Percentiles rank a stretch among this genome's conserved stretches.
phyloP scores from a whole-genome alignment of 2,797 vertebrate genomes.

The Hemibagrus guttatus region DNA sequence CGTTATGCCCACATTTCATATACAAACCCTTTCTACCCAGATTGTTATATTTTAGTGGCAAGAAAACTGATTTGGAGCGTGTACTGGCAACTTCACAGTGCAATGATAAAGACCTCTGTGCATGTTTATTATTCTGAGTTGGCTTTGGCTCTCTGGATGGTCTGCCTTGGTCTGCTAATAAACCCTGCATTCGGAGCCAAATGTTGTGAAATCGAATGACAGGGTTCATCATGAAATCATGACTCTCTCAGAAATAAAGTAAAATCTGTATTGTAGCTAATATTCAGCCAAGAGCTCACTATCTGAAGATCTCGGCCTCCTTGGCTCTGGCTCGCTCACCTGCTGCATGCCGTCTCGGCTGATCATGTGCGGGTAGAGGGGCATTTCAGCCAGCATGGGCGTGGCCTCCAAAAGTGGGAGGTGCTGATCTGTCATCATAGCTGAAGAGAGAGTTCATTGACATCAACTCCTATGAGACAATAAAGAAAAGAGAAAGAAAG shows the following conservation, averaged over 20 bases:
- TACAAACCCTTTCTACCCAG: too few relatives aligned
- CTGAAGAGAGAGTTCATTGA: conserved; percentile 72
- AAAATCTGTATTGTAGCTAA: neutral
- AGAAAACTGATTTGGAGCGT: too few relatives aligned
- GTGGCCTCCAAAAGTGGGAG: conserved; percentile 74
- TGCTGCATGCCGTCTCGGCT: conserved; percentile 75
- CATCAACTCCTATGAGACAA: conserved; percentile 46
- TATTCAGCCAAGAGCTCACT: neutral
- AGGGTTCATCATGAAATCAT: neutral
- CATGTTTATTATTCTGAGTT: neutral
- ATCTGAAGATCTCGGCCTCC: neutral
- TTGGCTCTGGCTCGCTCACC: conserved; percentile 56
- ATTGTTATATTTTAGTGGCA: too few relatives aligned
- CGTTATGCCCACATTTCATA: neutral
- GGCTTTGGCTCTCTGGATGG: neutral
- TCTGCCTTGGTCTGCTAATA: neutral
- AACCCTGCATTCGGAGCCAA: neutral
- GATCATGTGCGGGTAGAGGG: conserved; percentile 75
- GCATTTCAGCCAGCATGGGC: conserved; percentile 74
- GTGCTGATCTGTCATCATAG: conserved; percentile 80
- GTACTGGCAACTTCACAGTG: too few relatives aligned
- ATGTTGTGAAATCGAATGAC: neutral
- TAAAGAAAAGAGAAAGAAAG: neutral
- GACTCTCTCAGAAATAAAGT: neutral
- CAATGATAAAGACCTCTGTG: neutral